Evolutionary conservation across 2,888 invertebrate genomes (phyloP), one percentile per base, ranked within the genome.

Genomic region (Argynnis bischoffii): DNA sequence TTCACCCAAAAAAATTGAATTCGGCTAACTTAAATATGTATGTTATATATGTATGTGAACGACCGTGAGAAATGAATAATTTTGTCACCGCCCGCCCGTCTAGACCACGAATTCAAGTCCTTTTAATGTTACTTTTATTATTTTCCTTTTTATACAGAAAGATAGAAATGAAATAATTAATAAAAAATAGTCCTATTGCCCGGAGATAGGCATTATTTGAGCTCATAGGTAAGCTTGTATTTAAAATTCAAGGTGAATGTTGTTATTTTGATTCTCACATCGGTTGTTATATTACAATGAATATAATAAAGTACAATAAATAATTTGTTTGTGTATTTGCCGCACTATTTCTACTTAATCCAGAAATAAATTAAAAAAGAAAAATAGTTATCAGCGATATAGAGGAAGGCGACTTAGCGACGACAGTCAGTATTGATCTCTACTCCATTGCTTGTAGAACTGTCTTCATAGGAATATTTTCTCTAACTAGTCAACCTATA

Each of bases 31-130:
- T 55, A 18, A 53, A 63, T 56, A 64, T 66, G 46, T 64, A 55
- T 63, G 18, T 18, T 1, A 18, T 69, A 51, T 53, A 65, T 66
- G 68, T 53, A 65, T 66, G 68, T 70, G 63, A 69, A 68, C 56
- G 75, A 67, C 73, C 75, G 72, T 74, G 73, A 73, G 67, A 67
- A 69, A 48, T 56, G 57, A 63, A 60, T 67, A 69, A 67, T 60
- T 66, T 64, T 69, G 57, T 63, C 56, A 41, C 41, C 47, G 55
- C 54, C 41, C 47, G 55, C 54, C 31, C 51, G 68, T 70, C 54
- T 63, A 57, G 56, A 63, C 50, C 31, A 41, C 54, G 26, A 54
- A 26, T 46, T 41, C n/a, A 46, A 18, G 15, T 41, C 8, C 41
- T 46, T 54, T 26, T 47, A 48, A 31, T 16, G n/a, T 26, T n/a